Evolutionary conservation across 1,140 invertebrate species (phyloP), one percentile per base, ranked within the genome.

Genomic region (Ruditapes philippinarum): DNA sequence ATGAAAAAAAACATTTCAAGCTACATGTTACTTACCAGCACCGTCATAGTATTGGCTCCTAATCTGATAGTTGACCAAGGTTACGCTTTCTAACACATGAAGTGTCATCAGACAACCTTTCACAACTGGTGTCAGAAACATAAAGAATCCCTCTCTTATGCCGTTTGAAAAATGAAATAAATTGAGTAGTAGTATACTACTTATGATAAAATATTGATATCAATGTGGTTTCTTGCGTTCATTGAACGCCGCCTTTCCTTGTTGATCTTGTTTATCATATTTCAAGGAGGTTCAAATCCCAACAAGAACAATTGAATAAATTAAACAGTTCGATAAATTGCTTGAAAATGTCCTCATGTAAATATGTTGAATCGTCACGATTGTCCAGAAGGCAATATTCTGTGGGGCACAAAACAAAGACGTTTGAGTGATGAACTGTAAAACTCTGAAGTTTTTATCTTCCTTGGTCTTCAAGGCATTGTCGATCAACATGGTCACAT

Each of bases 11-110:
- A 49, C 7, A 49, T 49, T 49, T 49, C 45, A 62, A 5, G 25
- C 7, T n/a, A 73, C 7, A 73, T 73, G 38, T 31, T 14, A 73
- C 17, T 38, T 11, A 73, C 31, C 68, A 11, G 68, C 68, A 73
- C 68, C 68, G 38, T 73, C 68, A 40, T 73, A 73, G 68, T 9
- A 73, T n/a, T 73, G 68, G 68, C 68, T n/a, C 68, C 68, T 73
- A 19, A 73, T 73, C 38, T 73, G 31, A 40, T 73, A 14, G 5
- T 33, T 33, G 68, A 33, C 68, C 38, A 73, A 78, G 28, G 38
- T 28, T 22, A 78, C 38, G 9, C 25, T 33, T 17, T 40, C 31
- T 45, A 78, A 9, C 31, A 78, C 73, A 78, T 28, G 38, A 38
- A 78, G 42, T 33, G 49, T 78, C 73, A 4, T 33, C 38, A 19